Evolutionary conservation across 2,113 vertebrate species (phyloP).

Genomic region (Stictonetta naevosa): DNA sequence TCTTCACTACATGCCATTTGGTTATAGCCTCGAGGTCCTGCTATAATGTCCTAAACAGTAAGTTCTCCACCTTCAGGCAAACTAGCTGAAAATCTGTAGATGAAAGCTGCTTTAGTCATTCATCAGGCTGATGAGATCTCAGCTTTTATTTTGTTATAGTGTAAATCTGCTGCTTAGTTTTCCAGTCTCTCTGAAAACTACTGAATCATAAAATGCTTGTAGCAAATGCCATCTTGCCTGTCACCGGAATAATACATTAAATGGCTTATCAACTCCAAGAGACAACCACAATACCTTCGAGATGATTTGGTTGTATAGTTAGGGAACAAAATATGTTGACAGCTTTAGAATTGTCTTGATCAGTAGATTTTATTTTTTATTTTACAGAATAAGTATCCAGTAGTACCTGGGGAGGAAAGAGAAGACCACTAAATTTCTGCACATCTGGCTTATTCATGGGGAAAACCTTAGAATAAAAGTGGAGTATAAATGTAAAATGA

Average conservation of each 20-base stretch:
- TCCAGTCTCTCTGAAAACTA: constrained; percentile 43
- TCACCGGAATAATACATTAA: constrained; percentile 54
- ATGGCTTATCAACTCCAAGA: constrained; percentile 53
- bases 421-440: neutral
- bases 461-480: neutral
- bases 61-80: constrained; percentile 50
- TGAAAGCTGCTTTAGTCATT: constrained; percentile 54
- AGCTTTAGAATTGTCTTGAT: constrained; percentile 24
- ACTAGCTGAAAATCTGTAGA: constrained; percentile 30
- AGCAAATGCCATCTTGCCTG: constrained; percentile 60
- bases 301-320: constrained; percentile 30
- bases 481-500: neutral
- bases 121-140: constrained; percentile 63
- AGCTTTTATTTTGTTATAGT: constrained; percentile 63
- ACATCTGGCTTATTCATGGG: neutral
- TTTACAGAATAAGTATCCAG: neutral
- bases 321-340: constrained; percentile 41
- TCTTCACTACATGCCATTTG: neutral
- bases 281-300: constrained; percentile 16
- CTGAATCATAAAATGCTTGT: constrained; percentile 56
- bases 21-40: neutral
- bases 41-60: neutral
- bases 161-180: constrained; percentile 62
- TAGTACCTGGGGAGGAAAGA: neutral
- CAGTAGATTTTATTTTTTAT: neutral